These are phyloP conservation scores for Mungos mungo DNA, from an alignment of 2,113 vertebrate species.

Conservation along the genomic window DNA sequence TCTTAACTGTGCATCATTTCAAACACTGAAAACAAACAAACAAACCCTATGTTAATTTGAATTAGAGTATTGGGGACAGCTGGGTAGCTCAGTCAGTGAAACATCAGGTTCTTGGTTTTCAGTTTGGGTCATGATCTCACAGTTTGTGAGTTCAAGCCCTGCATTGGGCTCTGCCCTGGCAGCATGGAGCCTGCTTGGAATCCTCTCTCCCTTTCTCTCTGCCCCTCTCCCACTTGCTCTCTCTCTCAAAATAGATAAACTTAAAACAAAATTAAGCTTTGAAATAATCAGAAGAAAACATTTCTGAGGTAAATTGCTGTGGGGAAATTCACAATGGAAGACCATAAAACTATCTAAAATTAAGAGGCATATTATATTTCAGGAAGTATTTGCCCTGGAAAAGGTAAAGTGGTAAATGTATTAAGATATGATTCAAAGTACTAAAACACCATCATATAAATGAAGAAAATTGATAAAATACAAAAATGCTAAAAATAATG, in stretches of 20 bases:
- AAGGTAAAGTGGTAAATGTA: not conserved
- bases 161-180: no score
- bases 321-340: not conserved
- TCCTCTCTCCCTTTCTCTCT: no score
- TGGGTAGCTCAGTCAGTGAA: no score
- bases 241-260: no score
- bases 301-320: not conserved
- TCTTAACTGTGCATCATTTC: not conserved
- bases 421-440: not conserved
- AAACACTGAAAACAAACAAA: not conserved
- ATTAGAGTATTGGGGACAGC: no score
- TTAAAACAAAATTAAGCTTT: not conserved
- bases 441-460: not conserved
- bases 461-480: not conserved
- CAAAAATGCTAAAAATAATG: not conserved
- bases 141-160: no score
- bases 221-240: no score
- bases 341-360: not conserved
- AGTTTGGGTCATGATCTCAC: no score
- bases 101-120: no score
- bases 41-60: not conserved
- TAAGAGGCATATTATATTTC: not conserved
- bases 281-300: not conserved
- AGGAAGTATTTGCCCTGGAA: not conserved
- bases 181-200: no score